phyloP scores from a whole-genome alignment of 2,113 vertebrate species.

The Pardalotus punctatus region DNA sequence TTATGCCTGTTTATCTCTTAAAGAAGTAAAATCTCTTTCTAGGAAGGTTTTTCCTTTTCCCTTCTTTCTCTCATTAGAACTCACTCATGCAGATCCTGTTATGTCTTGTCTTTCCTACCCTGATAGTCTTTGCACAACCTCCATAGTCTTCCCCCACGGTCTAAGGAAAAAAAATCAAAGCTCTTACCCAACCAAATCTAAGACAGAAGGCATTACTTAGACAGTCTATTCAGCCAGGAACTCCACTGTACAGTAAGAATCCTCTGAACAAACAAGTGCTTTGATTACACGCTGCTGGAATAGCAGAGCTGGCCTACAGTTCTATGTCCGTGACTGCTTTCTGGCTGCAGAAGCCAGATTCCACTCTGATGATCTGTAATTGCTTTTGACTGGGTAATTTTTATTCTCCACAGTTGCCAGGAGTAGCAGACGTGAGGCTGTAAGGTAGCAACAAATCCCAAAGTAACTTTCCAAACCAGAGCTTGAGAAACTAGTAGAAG shows the following conservation, averaged over 20 bases:
- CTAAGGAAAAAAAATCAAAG: neutral
- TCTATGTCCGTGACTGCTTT: neutral
- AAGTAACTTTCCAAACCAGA: neutral
- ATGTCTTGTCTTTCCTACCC: neutral
- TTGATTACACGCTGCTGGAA: constrained; percentile 11
- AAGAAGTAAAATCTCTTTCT: neutral
- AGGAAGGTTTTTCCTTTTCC: neutral
- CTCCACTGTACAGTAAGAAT: neutral
- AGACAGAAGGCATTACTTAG: neutral
- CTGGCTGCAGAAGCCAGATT: constrained; percentile 17
- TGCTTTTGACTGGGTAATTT: constrained; percentile 20
- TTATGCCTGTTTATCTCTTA: neutral
- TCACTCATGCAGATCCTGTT: neutral
- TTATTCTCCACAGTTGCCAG: neutral
- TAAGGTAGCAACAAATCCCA: neutral
- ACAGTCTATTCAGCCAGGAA: neutral
- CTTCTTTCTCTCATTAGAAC: neutral
- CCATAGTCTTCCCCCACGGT: neutral
- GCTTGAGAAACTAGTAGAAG: neutral
- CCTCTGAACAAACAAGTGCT: constrained; percentile 29
- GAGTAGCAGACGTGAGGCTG: neutral
- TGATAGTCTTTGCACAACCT: neutral
- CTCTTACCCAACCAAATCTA: neutral
- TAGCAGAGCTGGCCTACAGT: neutral
- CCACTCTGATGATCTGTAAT: constrained; percentile 10